Evolutionary conservation across 2,888 invertebrate genomes (phyloP).

Genomic region (Phyllotreta striolata): DNA sequence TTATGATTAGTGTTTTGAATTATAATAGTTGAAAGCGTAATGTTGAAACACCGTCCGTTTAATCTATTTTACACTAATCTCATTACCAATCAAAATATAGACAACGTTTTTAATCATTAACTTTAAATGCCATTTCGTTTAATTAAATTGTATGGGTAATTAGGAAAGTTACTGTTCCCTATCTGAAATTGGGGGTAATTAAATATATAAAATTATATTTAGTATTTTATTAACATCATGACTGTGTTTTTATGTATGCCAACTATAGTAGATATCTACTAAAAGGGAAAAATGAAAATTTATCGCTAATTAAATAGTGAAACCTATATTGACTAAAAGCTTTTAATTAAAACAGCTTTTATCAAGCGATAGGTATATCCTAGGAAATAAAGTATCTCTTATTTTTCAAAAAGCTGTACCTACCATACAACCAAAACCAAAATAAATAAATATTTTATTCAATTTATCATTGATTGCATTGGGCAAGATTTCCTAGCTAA

Average conservation of each 20-base stretch:
- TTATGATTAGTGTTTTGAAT: slow-evolving; percentile 6
- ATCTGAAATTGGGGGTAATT: background rate
- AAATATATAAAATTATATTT: too few species aligned
- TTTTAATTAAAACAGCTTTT: background rate
- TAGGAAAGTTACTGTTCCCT: background rate
- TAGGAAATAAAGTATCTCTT: too few species aligned
- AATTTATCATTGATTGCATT: slow-evolving; percentile 18
- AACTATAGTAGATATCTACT: too few species aligned
- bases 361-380: too few species aligned
- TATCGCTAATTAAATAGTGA: too few species aligned
- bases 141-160: background rate
- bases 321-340: too few species aligned
- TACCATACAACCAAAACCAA: too few species aligned
- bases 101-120: slow-evolving; percentile 2
- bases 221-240: too few species aligned
- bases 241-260: too few species aligned
- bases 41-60: slow-evolving; percentile 4
- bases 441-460: background rate
- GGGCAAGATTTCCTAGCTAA: slow-evolving; percentile 1
- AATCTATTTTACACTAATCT: slow-evolving; percentile 13
- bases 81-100: slow-evolving; percentile 3
- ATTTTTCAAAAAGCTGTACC: too few species aligned
- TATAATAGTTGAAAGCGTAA: slow-evolving; percentile 11
- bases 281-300: background rate
- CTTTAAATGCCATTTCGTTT: slow-evolving; percentile 11